Conservation (phyloP, 1,140 invertebrate genomes). For the Dysdera silvatica region DNA sequence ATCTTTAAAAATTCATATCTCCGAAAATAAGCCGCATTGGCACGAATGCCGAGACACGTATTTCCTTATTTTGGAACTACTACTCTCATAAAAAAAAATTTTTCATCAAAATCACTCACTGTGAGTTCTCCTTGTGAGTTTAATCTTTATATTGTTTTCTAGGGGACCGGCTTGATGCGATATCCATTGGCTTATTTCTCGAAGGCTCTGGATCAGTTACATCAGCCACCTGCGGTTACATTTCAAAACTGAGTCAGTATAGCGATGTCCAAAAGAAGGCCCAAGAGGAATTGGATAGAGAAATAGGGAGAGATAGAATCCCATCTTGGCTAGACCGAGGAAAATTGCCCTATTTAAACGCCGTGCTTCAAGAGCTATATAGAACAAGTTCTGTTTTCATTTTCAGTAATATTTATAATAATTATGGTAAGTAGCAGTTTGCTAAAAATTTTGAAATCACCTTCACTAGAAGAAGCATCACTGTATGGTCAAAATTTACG, state of each 20-base stretch:
- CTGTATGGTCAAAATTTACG: no score
- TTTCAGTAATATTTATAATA: neutral
- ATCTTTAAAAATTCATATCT: no score
- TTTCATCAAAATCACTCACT: no score
- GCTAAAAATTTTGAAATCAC: no score
- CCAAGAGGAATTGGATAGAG: conserved; percentile 34
- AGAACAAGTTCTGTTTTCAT: conserved; percentile 12
- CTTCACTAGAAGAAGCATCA: no score
- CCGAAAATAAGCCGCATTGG: no score
- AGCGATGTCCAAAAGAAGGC: conserved; percentile 34
- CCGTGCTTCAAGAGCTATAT: conserved; percentile 32
- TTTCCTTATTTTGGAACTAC: no score
- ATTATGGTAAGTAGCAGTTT: conserved; percentile 13
- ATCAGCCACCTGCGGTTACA: neutral
- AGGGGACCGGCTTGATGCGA: conserved; percentile 6
- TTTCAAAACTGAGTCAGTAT: neutral
- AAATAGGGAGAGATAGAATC: conserved; percentile 31
- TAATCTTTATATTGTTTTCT: no score
- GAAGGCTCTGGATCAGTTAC: conserved; percentile 11
- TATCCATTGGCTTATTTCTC: conserved; percentile 7
- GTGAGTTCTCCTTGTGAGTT: no score
- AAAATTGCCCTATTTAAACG: conserved; percentile 32
- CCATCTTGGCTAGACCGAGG: conserved; percentile 30
- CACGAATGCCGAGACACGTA: no score
- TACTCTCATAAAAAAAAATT: no score